Conservation (phyloP, 1,140 invertebrate genomes). For the Achroia grisella region DNA sequence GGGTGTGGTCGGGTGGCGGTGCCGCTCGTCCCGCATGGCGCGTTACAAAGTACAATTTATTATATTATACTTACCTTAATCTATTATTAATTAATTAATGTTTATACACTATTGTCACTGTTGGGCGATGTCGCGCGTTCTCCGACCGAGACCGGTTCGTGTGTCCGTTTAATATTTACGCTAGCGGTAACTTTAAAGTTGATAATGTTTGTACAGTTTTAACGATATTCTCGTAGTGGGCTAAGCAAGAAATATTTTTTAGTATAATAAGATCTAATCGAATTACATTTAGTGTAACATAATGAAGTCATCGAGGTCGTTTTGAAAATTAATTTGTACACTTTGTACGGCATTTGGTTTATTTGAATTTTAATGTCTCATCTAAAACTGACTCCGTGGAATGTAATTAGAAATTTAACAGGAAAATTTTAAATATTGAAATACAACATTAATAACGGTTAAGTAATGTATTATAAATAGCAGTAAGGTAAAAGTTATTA, state of each 20-base stretch:
- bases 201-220: constrained; percentile 70
- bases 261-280: constrained; percentile 71
- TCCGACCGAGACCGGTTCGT: constrained; percentile 18
- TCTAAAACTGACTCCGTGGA: constrained; percentile 56
- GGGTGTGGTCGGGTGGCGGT: constrained; percentile 4
- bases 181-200: constrained; percentile 41
- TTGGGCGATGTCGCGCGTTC: constrained; percentile 37
- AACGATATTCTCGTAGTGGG: constrained; percentile 65
- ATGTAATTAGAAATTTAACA: constrained; percentile 66
- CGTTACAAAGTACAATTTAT: constrained; percentile 56
- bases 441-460: constrained; percentile 59
- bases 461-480: constrained; percentile 73
- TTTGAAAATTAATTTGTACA: constrained; percentile 52
- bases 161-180: constrained; percentile 42
- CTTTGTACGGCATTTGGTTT: constrained; percentile 45
- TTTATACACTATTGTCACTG: constrained; percentile 39
- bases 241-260: constrained; percentile 70
- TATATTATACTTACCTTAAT: constrained; percentile 31
- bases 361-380: constrained; percentile 43
- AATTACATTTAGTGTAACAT: constrained; percentile 69
- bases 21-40: constrained; percentile 18
- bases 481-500: constrained; percentile 72
- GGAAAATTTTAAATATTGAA: constrained; percentile 68
- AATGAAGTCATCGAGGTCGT: constrained; percentile 47
- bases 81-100: constrained; percentile 38